Conservation (phyloP, 64 coral and sea anemone genomes). For the Stylophora pistillata region DNA sequence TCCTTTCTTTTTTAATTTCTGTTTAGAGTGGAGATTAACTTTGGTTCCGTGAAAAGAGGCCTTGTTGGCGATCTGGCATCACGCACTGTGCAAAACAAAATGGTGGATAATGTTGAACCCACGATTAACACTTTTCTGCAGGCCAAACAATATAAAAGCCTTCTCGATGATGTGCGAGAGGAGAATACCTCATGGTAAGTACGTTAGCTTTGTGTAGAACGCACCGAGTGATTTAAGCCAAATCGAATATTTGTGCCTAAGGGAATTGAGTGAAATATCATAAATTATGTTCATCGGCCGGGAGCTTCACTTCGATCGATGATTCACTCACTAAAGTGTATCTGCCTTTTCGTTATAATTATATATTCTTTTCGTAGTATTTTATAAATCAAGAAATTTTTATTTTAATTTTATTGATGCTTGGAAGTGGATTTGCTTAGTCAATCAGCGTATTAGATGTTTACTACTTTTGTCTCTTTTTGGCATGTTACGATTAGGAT, state of each 20-base stretch:
- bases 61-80: not conserved
- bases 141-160: not conserved
- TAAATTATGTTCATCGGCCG: not conserved
- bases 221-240: not conserved
- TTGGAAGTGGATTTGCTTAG: not conserved
- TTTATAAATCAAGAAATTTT: not conserved
- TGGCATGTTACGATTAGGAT: not conserved
- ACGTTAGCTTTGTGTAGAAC: not conserved
- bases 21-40: not conserved
- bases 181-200: not conserved
- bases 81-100: not conserved
- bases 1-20: not conserved
- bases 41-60: not conserved
- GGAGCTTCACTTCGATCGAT: not conserved
- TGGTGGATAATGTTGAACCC: not conserved
- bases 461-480: not conserved
- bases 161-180: not conserved
- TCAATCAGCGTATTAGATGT: not conserved
- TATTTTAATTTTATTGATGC: too few relatives aligned
- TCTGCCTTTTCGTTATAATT: not conserved
- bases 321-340: not conserved
- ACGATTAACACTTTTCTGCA: not conserved
- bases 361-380: not conserved
- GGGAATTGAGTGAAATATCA: not conserved
- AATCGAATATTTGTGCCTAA: not conserved